Evolutionary conservation across 2,888 invertebrate genomes (phyloP), one percentile per base, ranked within the genome.

Genomic region (Troides oblongomaculatus): DNA sequence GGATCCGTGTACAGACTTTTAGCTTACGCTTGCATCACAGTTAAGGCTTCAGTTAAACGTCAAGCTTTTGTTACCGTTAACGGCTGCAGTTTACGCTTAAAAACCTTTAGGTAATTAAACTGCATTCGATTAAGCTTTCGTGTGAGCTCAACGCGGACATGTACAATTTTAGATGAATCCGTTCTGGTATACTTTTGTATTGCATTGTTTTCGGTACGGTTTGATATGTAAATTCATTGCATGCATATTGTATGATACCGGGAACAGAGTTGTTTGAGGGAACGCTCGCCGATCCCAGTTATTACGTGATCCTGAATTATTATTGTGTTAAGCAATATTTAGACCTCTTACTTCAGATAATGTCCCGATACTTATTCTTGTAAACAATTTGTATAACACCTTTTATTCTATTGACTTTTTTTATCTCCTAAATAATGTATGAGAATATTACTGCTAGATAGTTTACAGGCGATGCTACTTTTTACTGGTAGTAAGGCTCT

Each of bases 71-170:
- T 69, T 61, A 64, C 57, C 65, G 53, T 30, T 39, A 59, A 53
- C 50, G 23, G 36, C 39, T 18, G 17, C 53, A 23, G 50, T 65
- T 70, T 53, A 18, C 17, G 62, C 61, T 62, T 56, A 62, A 70
- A 69, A 70, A 66, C 50, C 59, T 59, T 53, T 62, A 62, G 65
- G 66, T 69, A 66, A 70, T 70, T 70, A 66, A 70, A 66, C 66
- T 59, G 66, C 59, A 59, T 70, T 62, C 70, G 70, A 70, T 70
- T 70, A 70, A 63, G 70, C 66, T 64, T 70, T 66, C 63, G 70
- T 69, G 46, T 58, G 62, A 62, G 62, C 30, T 62, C 23, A 68
- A 39, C 61, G 64, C 18, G 65, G 60, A 57, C 62, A 66, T 66
- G 56, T 56, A 56, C 21, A 21, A 2, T 58, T 56, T 25, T 60